Conservation (phyloP, 2,888 invertebrate species). For the Deilephila elpenor region DNA sequence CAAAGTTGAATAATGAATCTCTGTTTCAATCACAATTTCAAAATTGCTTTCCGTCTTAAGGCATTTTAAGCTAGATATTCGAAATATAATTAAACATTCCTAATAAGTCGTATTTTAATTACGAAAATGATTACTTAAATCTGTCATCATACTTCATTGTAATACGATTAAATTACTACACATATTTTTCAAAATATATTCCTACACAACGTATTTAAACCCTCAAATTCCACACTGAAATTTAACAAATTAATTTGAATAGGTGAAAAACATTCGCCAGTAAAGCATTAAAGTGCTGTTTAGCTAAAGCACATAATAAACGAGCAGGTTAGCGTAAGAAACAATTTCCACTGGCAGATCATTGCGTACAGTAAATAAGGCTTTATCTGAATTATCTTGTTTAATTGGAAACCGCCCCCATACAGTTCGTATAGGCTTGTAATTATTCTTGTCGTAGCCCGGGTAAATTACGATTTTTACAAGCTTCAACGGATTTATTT, state of each 20-base stretch:
- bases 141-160: too few species aligned
- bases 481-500: not conserved
- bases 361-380: constrained; percentile 18
- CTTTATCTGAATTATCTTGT: constrained; percentile 25
- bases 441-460: constrained; percentile 18
- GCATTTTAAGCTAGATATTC: too few species aligned
- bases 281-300: not conserved
- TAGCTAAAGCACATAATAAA: constrained; percentile 29
- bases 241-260: not conserved
- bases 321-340: not conserved
- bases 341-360: constrained; percentile 22
- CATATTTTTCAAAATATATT: not conserved
- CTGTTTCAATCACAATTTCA: too few species aligned
- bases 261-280: not conserved
- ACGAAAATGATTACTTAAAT: too few species aligned
- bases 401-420: constrained; percentile 20
- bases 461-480: constrained; percentile 8
- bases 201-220: not conserved
- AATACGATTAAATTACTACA: too few species aligned
- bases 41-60: too few species aligned
- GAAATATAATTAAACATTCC: too few species aligned
- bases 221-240: not conserved
- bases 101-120: too few species aligned
- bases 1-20: too few species aligned
- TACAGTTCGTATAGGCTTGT: not conserved